Evolutionary conservation across 1,140 invertebrate genomes (phyloP).

Genomic region (Drosophila trapezifrons): DNA sequence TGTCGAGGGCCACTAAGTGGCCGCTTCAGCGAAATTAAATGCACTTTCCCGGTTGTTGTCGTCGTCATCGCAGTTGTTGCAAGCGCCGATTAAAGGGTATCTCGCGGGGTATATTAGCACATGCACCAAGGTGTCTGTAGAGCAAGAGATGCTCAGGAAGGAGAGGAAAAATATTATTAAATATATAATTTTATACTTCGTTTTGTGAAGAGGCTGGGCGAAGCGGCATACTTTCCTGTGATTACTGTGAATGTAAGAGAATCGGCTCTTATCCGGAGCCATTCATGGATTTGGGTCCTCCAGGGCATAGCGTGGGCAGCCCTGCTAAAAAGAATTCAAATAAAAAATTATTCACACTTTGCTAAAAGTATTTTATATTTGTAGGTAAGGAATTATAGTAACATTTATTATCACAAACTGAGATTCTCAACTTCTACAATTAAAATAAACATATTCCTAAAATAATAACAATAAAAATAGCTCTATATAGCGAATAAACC

Average conservation of each 20-base stretch:
- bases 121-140: background rate
- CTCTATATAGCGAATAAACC: background rate
- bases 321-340: background rate
- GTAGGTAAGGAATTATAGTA: background rate
- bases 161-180: background rate
- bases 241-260: background rate
- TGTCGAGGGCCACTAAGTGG: constrained; percentile 73
- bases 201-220: no score
- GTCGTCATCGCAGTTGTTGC: constrained; percentile 39
- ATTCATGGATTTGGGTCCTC: background rate
- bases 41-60: constrained; percentile 60
- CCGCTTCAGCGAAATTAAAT: constrained; percentile 79
- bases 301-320: background rate
- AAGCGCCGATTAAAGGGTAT: constrained; percentile 7
- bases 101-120: background rate
- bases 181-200: background rate
- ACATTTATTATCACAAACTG: background rate
- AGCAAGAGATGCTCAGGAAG: no score
- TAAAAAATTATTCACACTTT: no score
- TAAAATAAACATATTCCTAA: background rate
- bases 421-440: no score
- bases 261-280: no score
- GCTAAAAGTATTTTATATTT: no score
- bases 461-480: background rate
- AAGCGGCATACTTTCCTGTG: background rate